Conservation (phyloP, 2,113 vertebrate genomes). For the Crotalus tigris region DNA sequence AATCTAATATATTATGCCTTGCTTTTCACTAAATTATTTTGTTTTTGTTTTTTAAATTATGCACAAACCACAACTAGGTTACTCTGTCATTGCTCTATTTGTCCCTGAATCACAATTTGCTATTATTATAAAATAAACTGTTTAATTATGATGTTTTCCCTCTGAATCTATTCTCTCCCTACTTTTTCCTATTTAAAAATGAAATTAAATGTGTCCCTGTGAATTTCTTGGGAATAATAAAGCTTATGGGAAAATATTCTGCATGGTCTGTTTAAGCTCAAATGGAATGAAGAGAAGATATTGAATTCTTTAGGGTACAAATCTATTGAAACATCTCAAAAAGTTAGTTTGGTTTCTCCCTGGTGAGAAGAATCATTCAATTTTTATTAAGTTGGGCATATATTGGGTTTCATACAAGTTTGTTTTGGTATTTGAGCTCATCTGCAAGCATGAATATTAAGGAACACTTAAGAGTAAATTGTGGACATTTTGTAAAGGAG, state of each 20-base stretch:
- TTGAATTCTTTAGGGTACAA: constrained; percentile 11
- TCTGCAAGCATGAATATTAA: background rate
- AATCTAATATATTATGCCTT: background rate
- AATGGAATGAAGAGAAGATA: constrained; percentile 8
- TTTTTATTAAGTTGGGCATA: background rate
- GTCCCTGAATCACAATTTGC: background rate
- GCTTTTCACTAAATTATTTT: background rate
- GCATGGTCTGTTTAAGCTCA: constrained; percentile 13
- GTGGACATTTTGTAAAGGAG: background rate
- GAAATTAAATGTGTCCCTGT: background rate
- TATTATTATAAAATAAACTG: background rate
- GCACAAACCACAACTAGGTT: background rate
- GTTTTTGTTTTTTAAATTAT: too few species aligned
- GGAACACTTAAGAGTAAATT: background rate
- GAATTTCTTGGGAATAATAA: constrained; percentile 13
- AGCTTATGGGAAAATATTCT: constrained; percentile 17
- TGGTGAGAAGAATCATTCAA: background rate
- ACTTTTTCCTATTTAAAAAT: background rate
- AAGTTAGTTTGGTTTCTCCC: background rate
- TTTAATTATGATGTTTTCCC: background rate
- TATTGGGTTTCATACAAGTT: background rate
- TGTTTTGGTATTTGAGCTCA: background rate
- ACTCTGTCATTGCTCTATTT: background rate
- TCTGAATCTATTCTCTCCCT: background rate
- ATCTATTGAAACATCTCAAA: background rate